These are phyloP conservation scores for Aricia artaxerxes DNA, from an alignment of 2,888 invertebrate species.

Conservation along the genomic window DNA sequence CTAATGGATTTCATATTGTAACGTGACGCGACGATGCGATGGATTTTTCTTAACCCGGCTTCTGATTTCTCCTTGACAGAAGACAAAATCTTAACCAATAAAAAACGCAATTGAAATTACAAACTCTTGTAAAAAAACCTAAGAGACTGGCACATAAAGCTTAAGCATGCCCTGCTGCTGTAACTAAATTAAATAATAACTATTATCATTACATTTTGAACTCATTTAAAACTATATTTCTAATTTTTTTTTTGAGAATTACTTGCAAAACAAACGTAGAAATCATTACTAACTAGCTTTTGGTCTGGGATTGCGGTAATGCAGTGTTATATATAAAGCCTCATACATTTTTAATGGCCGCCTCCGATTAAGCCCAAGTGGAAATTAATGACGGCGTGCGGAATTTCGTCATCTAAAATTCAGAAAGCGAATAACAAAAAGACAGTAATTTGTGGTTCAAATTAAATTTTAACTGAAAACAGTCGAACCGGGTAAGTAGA, in stretches of 20 bases:
- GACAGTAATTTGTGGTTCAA: conserved; percentile 72
- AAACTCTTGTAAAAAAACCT: too few species aligned
- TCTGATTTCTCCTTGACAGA: too few species aligned
- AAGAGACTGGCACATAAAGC: too few species aligned
- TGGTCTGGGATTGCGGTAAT: background rate
- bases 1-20: too few species aligned
- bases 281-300: conserved; percentile 1
- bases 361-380: conserved; percentile 52
- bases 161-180: too few species aligned
- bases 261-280: background rate
- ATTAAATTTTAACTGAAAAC: conserved; percentile 76
- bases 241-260: background rate
- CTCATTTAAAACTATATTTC: background rate
- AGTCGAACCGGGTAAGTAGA: conserved; percentile 66
- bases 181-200: too few species aligned
- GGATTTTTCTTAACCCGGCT: too few species aligned
- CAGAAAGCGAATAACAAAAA: conserved; percentile 75
- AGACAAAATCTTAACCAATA: too few species aligned
- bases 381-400: conserved; percentile 62
- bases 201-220: too few species aligned
- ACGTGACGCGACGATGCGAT: too few species aligned
- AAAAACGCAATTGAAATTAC: too few species aligned
- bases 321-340: conserved; percentile 28
- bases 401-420: conserved; percentile 68
- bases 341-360: conserved; percentile 32